Percentiles rank a stretch among this genome's conserved stretches.
phyloP scores from a whole-genome alignment of 2,797 vertebrate genomes.

The Oophaga sylvatica region DNA sequence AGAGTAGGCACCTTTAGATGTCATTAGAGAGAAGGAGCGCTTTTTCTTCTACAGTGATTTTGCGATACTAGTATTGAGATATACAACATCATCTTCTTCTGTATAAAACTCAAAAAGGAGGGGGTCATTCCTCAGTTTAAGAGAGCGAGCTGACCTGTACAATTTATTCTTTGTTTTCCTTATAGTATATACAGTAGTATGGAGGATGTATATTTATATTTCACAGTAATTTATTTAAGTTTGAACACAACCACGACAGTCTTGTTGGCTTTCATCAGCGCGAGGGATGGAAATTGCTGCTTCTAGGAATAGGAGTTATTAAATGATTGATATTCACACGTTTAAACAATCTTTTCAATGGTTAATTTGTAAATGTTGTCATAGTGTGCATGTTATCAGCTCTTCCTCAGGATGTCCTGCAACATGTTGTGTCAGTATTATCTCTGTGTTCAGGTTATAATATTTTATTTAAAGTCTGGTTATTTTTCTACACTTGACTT shows the following conservation, averaged over 20 bases:
- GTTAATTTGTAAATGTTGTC: background rate
- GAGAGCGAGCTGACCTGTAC: too few species aligned
- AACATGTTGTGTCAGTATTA: conserved; percentile 7
- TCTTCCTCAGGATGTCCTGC: conserved; percentile 55
- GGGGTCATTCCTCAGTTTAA: too few species aligned
- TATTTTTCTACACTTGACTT: conserved; percentile 45
- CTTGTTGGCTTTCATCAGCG: background rate
- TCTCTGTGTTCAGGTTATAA: conserved; percentile 32
- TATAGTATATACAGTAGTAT: too few species aligned
- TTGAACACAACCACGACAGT: background rate
- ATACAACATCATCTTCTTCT: too few species aligned
- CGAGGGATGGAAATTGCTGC: background rate
- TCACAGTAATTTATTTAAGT: background rate
- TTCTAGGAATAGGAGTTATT: background rate
- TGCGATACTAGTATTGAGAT: too few species aligned
- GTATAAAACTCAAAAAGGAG: too few species aligned
- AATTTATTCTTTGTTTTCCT: too few species aligned
- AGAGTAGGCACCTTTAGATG: too few species aligned
- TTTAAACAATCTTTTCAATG: background rate
- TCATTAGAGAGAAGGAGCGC: too few species aligned
- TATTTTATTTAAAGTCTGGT: conserved; percentile 42
- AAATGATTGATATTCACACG: background rate
- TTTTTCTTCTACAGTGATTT: too few species aligned
- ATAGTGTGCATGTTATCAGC: conserved; percentile 18
- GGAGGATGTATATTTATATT: background rate